Base-by-base conservation (phyloP, 2,113 vertebrate species). In the Polypterus senegalus region DNA sequence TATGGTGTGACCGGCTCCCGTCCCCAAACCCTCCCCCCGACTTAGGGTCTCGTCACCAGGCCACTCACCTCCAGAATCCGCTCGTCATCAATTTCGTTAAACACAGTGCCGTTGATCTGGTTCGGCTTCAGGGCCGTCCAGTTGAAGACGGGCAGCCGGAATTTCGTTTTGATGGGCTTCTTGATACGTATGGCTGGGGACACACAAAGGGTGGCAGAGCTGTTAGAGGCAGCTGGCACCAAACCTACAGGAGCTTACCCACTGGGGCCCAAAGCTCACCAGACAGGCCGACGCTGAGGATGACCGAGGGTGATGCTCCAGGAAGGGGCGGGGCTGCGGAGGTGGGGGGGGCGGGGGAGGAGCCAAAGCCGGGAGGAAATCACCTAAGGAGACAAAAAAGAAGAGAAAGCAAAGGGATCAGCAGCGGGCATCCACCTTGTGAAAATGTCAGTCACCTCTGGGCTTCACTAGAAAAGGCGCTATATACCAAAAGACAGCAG, bases 101-200 rank as follows among this genome's bases (percentile, higher is more conserved):
- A 98, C 66, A 98, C 94, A 0, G 95, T 98, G 64, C 95, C 95
- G 0, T 90, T 97, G 81, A 98, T 97, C 85, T 98, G 95, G 80
- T 94, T 97, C 82, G 95, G 95, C 70, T 98, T 98, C 66, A 98
- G 68, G 0, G 92, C 94, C 0, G 94, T 93, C 95, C 95, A 98
- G 77, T 98, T 98, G 77, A 98, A 97, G 56, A 98, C 89, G 0
- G 94, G 95, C 70, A 98, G 60, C 2, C 93, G 93, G 85, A 97
- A 98, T 71, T 98, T 98, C 57, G 95, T 98, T 83, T 97, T 97
- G 73, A 97, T 96, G 9, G 95, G 93, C 54, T 94, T 97, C 86
- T 98, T 98, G 73, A 98, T 98, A n/a, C 93, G 85, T 74, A 98
- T 95, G 6, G 93, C 94, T 98, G 73, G 67, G 3, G 72, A 44